Evolutionary conservation across 2,797 vertebrate species (phyloP), one percentile per base, ranked within the genome.

Genomic region (Semotilus atromaculatus): DNA sequence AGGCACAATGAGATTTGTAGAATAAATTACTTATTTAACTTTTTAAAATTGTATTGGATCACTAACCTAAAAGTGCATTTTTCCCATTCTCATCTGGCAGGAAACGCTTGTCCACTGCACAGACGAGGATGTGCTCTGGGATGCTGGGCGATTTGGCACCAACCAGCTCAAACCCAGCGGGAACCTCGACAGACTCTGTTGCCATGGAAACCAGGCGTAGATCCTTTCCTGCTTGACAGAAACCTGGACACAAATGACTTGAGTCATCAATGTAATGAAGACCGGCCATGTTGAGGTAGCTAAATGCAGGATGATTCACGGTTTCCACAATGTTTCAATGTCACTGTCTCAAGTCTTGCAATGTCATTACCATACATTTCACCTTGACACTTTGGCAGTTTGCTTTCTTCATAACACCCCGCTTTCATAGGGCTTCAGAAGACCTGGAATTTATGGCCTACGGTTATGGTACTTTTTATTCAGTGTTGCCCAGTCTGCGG

Each of bases 51-150:
- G 34, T 26, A 75, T 51, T 53, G 72, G 5, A 80, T 73, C 29
- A 80, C 96, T 95, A 92, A 99, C 98, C 98, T 97, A 99, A 98
- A 98, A 99, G 98, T 98, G 98, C 98, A 98, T 99, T 99, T 96
- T 99, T 99, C 88, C 98, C 98, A 84, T 98, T 96, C 94, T 99
- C 98, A 86, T 99, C 98, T 53, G 98, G 98, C 92, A 99, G 94
- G 93, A 99, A 99, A 82, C 98, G 93, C 71, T 97, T 97, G 95
- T 99, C 98, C 86, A 99, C 98, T 31, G 97, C 97, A 31, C 98
- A 99, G 88, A 98, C 97, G 19, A 99, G 94, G 91, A 99, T 97
- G 93, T 99, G 97, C 92, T 99, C 98, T 1, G 97, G 96, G 92
- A 98, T 93, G 86, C 95, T 97, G 89, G 97, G 97, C 89, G 97